These are phyloP conservation scores for Marasmarcha lunaedactyla DNA, from an alignment of 2,888 invertebrate genomes.

Conservation along the genomic window DNA sequence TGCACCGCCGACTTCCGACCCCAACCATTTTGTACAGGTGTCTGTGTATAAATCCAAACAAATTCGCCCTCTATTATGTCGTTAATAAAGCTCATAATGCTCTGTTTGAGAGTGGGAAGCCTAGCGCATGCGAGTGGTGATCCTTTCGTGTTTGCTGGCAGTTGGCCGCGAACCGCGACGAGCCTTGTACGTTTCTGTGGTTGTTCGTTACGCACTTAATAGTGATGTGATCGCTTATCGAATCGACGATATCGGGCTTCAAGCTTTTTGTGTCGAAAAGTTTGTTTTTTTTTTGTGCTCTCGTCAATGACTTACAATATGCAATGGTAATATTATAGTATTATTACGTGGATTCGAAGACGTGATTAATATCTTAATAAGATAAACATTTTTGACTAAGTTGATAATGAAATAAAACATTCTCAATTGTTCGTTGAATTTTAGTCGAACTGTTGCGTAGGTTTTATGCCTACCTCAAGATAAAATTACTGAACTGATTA, in stretches of 20 bases:
- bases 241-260: constrained; percentile 32
- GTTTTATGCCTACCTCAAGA: too few species aligned
- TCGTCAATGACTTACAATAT: too few species aligned
- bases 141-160: constrained; percentile 26
- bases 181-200: too few species aligned
- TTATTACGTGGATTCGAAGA: too few species aligned
- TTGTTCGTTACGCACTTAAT: constrained; percentile 18
- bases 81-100: constrained; percentile 14
- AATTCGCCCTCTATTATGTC: constrained; percentile 19
- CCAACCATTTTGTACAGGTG: constrained; percentile 47
- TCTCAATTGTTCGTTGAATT: too few species aligned
- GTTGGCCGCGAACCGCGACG: constrained; percentile 34
- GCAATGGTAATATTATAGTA: too few species aligned
- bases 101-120: constrained; percentile 10
- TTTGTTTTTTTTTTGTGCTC: constrained; percentile 5
- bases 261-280: too few species aligned
- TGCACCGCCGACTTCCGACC: constrained; percentile 63
- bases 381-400: too few species aligned
- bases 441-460: too few species aligned
- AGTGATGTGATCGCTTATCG: constrained; percentile 36
- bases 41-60: constrained; percentile 22
- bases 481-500: too few species aligned
- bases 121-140: constrained; percentile 24
- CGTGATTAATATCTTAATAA: too few species aligned
- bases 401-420: too few species aligned